Evolutionary conservation across 2,113 vertebrate genomes (phyloP), one percentile per base, ranked within the genome.

Genomic region (Colinus virginianus): DNA sequence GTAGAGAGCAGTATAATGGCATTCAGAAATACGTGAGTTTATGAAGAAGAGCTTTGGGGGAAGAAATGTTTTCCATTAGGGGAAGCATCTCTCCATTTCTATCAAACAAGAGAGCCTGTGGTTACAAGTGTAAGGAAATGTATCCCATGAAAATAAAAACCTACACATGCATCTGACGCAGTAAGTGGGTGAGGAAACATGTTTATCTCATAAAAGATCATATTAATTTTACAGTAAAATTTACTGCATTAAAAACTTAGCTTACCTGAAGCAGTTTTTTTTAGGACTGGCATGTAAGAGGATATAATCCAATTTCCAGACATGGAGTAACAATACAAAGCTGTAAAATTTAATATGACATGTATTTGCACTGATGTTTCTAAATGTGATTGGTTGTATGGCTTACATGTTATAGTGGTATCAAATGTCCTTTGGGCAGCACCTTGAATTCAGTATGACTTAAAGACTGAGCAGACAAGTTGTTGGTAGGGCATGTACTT

Each of bases 401-500:
- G 42, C 34, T 66, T 48, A 4, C 20, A 15, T 5, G 5, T 34
- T 51, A 6, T 45, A 51, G 34, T 10, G 11, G 9, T 20, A 30
- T 16, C 16, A 75, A 64, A 26, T 32, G 62, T 32, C 14, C 22
- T 7, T 32, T 28, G 23, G 32, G 21, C 13, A 32, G 48, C 13
- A 74, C 55, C 68, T 34, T 45, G 36, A 42, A 26, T 7, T 11
- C 28, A 26, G 16, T 71, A 66, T 43, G 7, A 26, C 34, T 46
- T 14, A 32, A 45, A 62, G 45, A 23, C 7, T 15, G 40, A 53
- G 28, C n/a, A 23, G 23, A 12, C 13, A 22, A 17, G 26, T 1
- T 68, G 74, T 45, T 0, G 0, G 55, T 51, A 75, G 20, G 42
- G 28, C 32, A 45, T 34, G 15, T 1, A 0, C 43, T 68, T 36